Base-by-base conservation (phyloP, 2,113 vertebrate species). In the Zapornia atra region DNA sequence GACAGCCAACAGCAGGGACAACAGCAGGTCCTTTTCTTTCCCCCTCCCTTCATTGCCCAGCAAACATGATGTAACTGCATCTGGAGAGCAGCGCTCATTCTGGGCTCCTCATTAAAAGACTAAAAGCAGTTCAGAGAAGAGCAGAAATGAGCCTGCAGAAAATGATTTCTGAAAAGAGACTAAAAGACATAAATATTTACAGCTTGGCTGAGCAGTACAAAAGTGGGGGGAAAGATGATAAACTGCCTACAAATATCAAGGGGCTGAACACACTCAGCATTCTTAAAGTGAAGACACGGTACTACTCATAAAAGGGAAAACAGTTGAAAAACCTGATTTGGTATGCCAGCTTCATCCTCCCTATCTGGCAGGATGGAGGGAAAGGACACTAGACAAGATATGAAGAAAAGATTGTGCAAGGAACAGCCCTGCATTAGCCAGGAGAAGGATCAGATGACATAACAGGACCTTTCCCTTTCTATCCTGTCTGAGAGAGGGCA, bases 41-140 rank as follows among this genome's bases (percentile, higher is more conserved):
- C 16, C 36, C 4, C 44, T 86, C 53, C 73, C 46, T 76, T 18
- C 22, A 16, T 3, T 51, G 59, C 73, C 79, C 53, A 40, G 87
- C 63, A 88, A 82, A 77, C 24, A 56, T 48, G 78, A 76, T 53
- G 46, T 34, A 56, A 68, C 57, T 64, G 50, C 48, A 53, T n/a
- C 63, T 77, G 78, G 69, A 77, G 65, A 63, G 50, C 78, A n/a
- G 48, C 2, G 4, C 60, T 93, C 33, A 15, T n/a, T 51, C 68
- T 66, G 72, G 82, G 56, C 69, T 81, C 68, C 73, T 78, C 65
- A 60, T 59, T 77, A 91, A 38, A 44, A 75, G 53, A 87, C 56
- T 90, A 82, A 82, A 83, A 87, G 60, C 78, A 82, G 83, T 65
- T 73, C 83, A 88, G 51, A 88, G 65, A 73, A 86, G 71, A 73